Conservation (phyloP, 2,113 vertebrate species). For the Podarcis cretensis region DNA sequence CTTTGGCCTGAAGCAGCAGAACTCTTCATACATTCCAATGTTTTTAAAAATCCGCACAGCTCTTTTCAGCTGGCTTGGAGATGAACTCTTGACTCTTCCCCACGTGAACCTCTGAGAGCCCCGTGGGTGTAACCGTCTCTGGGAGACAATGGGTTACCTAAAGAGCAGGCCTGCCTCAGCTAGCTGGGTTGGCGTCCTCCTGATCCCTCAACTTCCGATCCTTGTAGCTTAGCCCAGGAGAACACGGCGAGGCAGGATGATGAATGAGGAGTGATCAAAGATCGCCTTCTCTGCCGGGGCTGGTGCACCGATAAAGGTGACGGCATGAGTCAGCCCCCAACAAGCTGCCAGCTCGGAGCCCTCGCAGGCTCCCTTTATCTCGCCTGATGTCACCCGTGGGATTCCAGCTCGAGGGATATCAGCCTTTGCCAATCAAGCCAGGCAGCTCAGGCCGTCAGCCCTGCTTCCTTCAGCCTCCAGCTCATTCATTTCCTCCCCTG, state of each 20-base stretch:
- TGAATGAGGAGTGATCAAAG: slow-evolving; percentile 9
- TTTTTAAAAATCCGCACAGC: not conserved
- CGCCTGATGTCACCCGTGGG: not conserved
- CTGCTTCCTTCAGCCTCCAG: not conserved
- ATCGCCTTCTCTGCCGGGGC: not conserved
- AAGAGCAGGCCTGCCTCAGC: not conserved
- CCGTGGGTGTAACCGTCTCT: not conserved
- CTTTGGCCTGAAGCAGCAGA: too few species aligned
- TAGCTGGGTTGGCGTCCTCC: not conserved
- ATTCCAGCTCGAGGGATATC: not conserved
- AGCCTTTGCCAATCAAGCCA: not conserved
- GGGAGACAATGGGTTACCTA: too few species aligned
- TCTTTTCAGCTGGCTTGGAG: not conserved
- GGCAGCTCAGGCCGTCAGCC: too few species aligned
- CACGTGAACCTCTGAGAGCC: not conserved
- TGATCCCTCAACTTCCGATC: not conserved
- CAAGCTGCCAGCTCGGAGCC: not conserved
- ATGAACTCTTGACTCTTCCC: not conserved
- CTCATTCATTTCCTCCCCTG: not conserved
- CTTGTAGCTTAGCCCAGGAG: not conserved
- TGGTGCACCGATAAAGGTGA: not conserved
- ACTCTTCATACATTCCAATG: not conserved
- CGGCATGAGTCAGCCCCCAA: not conserved
- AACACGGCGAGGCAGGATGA: not conserved
- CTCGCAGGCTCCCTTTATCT: not conserved